A percentile compares a stretch with the other conserved stretches of the same genome.
These are phyloP conservation scores for Gadus chalcogrammus DNA, from an alignment of 2,113 vertebrate genomes.

Conservation along the genomic window DNA sequence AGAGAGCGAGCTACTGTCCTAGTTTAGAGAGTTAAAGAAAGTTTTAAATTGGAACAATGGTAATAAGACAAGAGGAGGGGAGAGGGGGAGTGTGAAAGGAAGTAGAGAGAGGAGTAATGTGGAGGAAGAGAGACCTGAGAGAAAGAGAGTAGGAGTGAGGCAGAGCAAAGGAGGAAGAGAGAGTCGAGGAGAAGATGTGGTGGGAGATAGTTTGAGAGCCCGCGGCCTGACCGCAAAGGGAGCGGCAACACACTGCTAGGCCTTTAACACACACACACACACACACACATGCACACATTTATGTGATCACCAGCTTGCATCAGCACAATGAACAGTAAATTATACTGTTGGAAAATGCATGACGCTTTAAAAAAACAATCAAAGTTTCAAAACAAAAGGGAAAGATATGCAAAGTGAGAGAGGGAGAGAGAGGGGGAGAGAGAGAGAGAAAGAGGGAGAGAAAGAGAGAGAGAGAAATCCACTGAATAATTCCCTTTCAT, in stretches of 20 bases:
- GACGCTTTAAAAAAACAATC: conserved; percentile 29
- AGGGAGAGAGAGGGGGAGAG: neutral
- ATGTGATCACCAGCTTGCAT: too few species aligned
- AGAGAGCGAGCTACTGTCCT: too few species aligned
- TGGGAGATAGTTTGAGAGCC: neutral
- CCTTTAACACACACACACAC: too few species aligned
- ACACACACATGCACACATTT: too few species aligned
- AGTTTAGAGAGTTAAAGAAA: too few species aligned
- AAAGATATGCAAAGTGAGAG: conserved; percentile 26
- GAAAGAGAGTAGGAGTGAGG: conserved; percentile 35
- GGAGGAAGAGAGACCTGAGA: neutral
- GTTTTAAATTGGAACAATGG: neutral
- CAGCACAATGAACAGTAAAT: too few species aligned
- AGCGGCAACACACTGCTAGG: too few species aligned
- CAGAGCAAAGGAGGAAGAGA: conserved; percentile 22
- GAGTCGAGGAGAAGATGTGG: neutral
- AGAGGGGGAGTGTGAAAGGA: neutral
- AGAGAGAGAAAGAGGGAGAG: conserved; percentile 19
- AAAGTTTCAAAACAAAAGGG: conserved; percentile 35
- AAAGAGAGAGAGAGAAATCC: conserved; percentile 10
- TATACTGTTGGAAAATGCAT: too few species aligned
- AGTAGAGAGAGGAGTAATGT: conserved; percentile 24
- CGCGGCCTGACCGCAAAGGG: too few species aligned
- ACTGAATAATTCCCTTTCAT: conserved; percentile 71
- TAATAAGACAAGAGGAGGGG: neutral